These are phyloP conservation scores for Gallinago solitaria DNA, from an alignment of 2,797 vertebrate genomes.

Conservation along the genomic window DNA sequence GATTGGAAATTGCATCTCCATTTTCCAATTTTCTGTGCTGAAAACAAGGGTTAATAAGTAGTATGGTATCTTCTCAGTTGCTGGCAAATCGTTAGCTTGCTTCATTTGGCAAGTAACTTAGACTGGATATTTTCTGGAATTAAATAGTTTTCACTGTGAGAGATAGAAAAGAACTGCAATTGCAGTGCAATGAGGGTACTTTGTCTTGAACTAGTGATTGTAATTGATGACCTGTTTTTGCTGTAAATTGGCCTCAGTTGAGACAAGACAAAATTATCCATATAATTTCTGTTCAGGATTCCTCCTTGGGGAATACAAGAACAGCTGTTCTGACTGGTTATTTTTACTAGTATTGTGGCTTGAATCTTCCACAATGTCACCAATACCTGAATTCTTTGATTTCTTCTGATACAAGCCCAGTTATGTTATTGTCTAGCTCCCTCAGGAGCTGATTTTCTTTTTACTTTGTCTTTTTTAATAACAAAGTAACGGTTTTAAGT, in stretches of 20 bases:
- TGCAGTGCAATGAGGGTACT: background rate
- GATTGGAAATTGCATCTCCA: background rate
- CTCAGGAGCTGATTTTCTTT: background rate
- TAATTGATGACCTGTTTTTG: background rate
- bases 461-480: background rate
- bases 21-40: background rate
- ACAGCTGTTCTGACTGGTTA: background rate
- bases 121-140: background rate
- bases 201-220: fast-evolving
- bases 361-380: background rate
- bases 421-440: background rate
- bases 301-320: background rate
- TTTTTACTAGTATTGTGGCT: background rate
- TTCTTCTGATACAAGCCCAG: background rate
- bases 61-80: background rate
- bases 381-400: background rate
- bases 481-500: background rate
- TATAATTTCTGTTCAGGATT: background rate
- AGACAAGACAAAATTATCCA: background rate
- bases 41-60: background rate
- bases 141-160: background rate
- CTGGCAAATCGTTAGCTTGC: background rate
- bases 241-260: background rate
- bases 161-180: background rate
- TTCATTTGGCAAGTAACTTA: background rate